Conservation (phyloP, 2,113 vertebrate genomes). For the Oncorhynchus gorbuscha region DNA sequence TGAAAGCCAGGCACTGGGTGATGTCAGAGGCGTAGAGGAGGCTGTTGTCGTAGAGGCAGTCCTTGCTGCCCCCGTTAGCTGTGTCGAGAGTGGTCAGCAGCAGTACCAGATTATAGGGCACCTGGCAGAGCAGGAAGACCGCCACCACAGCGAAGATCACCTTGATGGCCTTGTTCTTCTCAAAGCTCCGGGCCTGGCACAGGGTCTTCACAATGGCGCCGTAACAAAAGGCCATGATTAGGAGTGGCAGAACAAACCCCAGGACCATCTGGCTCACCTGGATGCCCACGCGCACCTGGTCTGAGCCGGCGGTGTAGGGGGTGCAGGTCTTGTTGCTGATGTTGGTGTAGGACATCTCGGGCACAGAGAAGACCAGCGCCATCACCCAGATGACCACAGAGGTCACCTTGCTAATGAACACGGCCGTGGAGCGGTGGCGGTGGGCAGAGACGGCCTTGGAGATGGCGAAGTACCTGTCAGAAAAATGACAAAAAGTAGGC, state of each 20-base stretch:
- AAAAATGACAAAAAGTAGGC: too few relatives aligned
- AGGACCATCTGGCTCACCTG: slow-evolving; percentile 84
- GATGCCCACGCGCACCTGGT: slow-evolving; percentile 66
- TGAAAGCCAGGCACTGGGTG: slow-evolving; percentile 87
- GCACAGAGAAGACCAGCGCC: slow-evolving; percentile 81
- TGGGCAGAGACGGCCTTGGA: slow-evolving; percentile 87
- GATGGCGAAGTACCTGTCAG: slow-evolving; percentile 89
- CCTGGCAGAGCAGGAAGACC: slow-evolving; percentile 84
- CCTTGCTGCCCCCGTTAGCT: slow-evolving; percentile 50
- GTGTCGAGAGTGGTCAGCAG: slow-evolving; percentile 77
- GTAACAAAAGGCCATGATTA: slow-evolving; percentile 91
- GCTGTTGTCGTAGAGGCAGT: slow-evolving; percentile 74
- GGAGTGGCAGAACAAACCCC: slow-evolving; percentile 83
- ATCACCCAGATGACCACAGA: slow-evolving; percentile 80
- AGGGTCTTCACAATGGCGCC: slow-evolving; percentile 82
- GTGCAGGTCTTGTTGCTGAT: slow-evolving; percentile 72
- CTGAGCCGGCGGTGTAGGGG: slow-evolving; percentile 54
- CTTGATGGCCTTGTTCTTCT: slow-evolving; percentile 92
- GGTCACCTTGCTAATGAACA: slow-evolving; percentile 83
- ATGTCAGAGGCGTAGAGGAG: slow-evolving; percentile 80
- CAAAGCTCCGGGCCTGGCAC: slow-evolving; percentile 85
- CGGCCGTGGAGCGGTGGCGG: slow-evolving; percentile 80
- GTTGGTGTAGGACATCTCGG: slow-evolving; percentile 81
- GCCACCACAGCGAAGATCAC: slow-evolving; percentile 88
- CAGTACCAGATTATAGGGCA: slow-evolving; percentile 88